A percentile compares a stretch with the other conserved stretches of the same genome.
These are phyloP conservation scores for Caenorhabditis sp. DNA, from an alignment of 2,888 invertebrate species.

Conservation along the genomic window DNA sequence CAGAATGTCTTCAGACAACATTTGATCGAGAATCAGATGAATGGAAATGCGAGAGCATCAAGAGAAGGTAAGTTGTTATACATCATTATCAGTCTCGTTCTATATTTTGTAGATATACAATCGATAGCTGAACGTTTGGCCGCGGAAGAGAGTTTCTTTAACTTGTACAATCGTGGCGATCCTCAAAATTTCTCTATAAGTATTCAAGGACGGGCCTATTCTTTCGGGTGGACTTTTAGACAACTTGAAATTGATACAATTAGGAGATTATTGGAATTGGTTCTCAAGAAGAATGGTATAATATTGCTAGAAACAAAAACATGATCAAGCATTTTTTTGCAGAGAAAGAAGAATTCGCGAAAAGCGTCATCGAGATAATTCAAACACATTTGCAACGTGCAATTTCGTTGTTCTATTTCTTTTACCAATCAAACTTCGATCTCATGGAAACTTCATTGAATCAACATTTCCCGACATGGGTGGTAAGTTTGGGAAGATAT, in stretches of 20 bases:
- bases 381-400: neutral
- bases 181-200: neutral
- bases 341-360: neutral
- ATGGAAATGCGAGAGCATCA: conserved; percentile 5
- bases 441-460: neutral
- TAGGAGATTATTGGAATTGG: neutral
- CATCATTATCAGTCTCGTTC: no score
- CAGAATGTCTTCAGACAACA: neutral
- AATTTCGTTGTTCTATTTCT: neutral
- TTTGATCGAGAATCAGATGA: conserved; percentile 8
- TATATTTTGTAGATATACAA: conserved; percentile 1
- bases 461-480: neutral
- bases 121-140: conserved; percentile 1
- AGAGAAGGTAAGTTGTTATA: conserved; percentile 3
- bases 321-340: neutral
- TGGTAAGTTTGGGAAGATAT: neutral
- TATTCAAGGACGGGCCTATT: neutral
- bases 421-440: neutral
- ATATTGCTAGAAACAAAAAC: neutral
- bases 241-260: neutral
- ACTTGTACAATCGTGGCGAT: neutral
- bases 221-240: neutral
- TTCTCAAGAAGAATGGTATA: neutral
- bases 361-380: neutral
- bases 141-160: neutral